Evolutionary conservation across 2,113 vertebrate species (phyloP), one percentile per base, ranked within the genome.

Genomic region (Ophthalmolycus amberensis): DNA sequence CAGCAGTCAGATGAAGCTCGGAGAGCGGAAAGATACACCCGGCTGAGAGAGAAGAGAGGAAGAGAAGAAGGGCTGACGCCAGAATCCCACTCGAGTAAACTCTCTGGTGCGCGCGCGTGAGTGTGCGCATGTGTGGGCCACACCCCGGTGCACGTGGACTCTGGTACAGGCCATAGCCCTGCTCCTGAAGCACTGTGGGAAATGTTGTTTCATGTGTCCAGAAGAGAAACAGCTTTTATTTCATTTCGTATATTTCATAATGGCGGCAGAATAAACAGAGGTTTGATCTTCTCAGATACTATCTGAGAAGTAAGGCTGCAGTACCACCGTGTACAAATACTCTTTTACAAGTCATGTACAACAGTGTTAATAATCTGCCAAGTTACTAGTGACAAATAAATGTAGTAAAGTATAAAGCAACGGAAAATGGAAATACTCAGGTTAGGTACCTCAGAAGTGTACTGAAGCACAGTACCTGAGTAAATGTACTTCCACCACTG

Each of bases 171-270:
- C 32, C 32, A 34, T 5, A 34, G 32, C 65, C 50, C 60, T 38
- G 9, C 25, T 48, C 27, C 3, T 20, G 16, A 27, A 42, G 89
- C 77, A 88, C 14, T 81, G 62, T 89, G 91, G 92, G 92, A 89
- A 88, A 91, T 90, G 82, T 0, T 0, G 88, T 93, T 78, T 77
- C 18, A 27, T 9, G 2, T 32, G 20, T 14, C 2, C 6, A 14
- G 12, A 32, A 56, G 50, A 9, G 50, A n/a, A 52, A 52, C 50
- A 0, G 18, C n/a, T 50, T 20, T 20, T 8, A 54, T 54, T n/a
- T n/a, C 8, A 52, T 52, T 9, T 52, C 7, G 20, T 52, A 2
- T 52, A 3, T 52, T 52, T 10, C 10, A 42, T 16, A 14, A 59
- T 2, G 2, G 56, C 56, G 11, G 25, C 14, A 18, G 15, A 16